These are phyloP conservation scores for Dromas ardeola DNA, from an alignment of 2,113 vertebrate genomes.

Conservation along the genomic window DNA sequence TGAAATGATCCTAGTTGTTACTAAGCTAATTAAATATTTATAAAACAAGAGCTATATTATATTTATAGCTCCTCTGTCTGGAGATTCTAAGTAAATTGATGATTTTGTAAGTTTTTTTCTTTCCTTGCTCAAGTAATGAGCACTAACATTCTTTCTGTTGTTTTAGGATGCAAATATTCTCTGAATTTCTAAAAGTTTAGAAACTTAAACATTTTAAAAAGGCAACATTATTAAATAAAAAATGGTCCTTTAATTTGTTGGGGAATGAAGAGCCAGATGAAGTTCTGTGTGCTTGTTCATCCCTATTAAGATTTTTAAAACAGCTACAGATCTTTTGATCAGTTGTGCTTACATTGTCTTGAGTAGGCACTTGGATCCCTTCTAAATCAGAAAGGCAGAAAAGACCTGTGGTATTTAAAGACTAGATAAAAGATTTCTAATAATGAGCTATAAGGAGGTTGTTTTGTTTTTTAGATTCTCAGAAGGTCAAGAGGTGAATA, in stretches of 20 bases:
- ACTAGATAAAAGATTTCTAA: neutral
- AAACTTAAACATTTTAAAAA: neutral
- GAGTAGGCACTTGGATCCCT: neutral
- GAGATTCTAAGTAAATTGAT: neutral
- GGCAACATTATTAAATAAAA: neutral
- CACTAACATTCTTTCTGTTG: neutral
- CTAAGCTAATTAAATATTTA: slow-evolving; percentile 3
- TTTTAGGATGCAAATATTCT: neutral
- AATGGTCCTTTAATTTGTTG: neutral
- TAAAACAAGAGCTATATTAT: neutral
- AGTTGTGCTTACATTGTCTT: neutral
- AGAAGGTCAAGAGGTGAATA: neutral
- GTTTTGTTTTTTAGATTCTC: neutral
- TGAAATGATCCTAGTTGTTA: neutral
- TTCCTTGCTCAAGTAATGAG: neutral
- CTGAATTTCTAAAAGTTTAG: neutral
- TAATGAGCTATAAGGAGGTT: neutral
- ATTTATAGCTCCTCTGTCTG: neutral
- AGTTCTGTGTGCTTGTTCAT: neutral
- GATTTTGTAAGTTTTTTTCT: neutral
- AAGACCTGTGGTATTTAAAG: neutral
- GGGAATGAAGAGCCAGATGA: neutral
- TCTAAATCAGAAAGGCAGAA: neutral
- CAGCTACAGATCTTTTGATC: neutral
- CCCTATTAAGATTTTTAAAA: neutral